phyloP scores from a whole-genome alignment of 2,797 vertebrate genomes.

The Microctenopoma steveboyesi region DNA sequence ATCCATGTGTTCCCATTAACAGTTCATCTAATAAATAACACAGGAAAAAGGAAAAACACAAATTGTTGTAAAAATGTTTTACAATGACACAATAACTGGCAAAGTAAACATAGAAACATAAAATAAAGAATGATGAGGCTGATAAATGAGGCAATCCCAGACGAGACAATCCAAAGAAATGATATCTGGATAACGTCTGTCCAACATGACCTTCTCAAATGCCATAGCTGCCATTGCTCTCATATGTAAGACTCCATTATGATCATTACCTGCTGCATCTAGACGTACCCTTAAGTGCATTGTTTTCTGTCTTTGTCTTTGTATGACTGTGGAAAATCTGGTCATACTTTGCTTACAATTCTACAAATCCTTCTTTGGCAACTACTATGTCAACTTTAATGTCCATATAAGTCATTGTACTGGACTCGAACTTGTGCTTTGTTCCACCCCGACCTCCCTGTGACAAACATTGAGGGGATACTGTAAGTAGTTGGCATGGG shows the following conservation, averaged over 20 bases:
- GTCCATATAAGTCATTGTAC: too few relatives aligned
- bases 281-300: background rate
- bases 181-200: background rate
- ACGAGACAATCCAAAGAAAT: conserved; percentile 5
- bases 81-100: conserved; percentile 11
- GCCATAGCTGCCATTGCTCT: background rate
- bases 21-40: conserved; percentile 8
- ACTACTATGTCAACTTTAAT: too few relatives aligned
- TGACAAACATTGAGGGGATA: too few relatives aligned
- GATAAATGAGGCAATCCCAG: conserved; percentile 29
- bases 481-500: too few relatives aligned
- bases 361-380: background rate
- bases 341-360: too few relatives aligned
- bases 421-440: too few relatives aligned
- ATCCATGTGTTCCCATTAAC: background rate
- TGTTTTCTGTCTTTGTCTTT: background rate
- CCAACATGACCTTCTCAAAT: conserved; percentile 25
- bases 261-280: background rate
- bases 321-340: background rate
- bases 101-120: conserved; percentile 4
- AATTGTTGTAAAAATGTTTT: conserved; percentile 12
- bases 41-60: conserved; percentile 2
- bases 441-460: too few relatives aligned
- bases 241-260: background rate
- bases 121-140: conserved; percentile 7